A percentile compares a stretch with the other conserved stretches of the same genome.
These are phyloP conservation scores for Cancer borealis DNA, from an alignment of 2,888 invertebrate genomes.

Conservation along the genomic window DNA sequence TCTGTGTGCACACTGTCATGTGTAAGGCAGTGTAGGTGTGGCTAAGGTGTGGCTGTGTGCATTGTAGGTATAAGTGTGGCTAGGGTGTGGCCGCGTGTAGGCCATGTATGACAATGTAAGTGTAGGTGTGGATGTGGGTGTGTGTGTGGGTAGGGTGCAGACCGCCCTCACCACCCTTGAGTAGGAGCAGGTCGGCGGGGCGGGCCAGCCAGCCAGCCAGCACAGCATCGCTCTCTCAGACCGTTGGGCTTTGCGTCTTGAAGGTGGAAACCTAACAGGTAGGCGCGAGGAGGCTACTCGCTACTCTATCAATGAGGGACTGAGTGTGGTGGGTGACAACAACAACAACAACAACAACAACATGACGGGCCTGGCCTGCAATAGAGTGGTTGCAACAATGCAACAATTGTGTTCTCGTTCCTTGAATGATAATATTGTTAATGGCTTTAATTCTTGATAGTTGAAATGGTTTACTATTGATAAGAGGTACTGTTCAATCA, in stretches of 20 bases:
- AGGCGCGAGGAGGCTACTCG: slow-evolving; percentile 24
- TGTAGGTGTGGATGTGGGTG: background rate
- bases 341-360: background rate
- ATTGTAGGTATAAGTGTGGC: background rate
- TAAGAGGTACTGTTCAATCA: slow-evolving; percentile 52
- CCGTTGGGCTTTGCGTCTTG: slow-evolving; percentile 43
- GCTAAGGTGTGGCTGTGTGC: background rate
- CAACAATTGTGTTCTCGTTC: background rate
- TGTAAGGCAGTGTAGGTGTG: background rate
- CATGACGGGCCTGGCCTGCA: slow-evolving; percentile 61
- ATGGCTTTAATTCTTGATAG: background rate
- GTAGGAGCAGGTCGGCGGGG: no score
- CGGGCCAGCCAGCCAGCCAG: no score
- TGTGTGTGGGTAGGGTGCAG: background rate
- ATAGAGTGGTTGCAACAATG: slow-evolving; percentile 40
- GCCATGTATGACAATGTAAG: background rate
- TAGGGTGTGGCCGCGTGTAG: background rate
- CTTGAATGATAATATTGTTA: slow-evolving; percentile 2
- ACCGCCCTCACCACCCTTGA: background rate
- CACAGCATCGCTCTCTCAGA: background rate
- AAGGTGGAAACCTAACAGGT: slow-evolving; percentile 76
- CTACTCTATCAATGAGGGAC: background rate
- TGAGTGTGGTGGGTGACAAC: slow-evolving; percentile 33
- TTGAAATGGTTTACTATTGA: slow-evolving; percentile 7
- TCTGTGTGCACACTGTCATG: background rate